Evolutionary conservation across 1,140 invertebrate species (phyloP), one percentile per base, ranked within the genome.

Genomic region (Drosophila paulistorum): DNA sequence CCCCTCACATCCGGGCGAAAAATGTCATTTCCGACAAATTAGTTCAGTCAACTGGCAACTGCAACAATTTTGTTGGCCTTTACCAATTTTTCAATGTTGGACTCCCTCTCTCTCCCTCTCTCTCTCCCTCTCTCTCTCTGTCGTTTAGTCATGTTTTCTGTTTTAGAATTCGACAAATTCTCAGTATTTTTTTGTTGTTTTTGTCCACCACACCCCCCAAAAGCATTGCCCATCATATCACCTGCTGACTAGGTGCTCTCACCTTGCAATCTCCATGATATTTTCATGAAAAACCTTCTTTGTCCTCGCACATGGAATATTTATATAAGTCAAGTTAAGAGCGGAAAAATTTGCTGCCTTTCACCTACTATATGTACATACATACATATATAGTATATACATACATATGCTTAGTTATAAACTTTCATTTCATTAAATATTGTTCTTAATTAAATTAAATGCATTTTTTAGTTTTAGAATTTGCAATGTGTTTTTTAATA

Each of bases 11-110:
- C 82, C 82, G 82, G 23, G 55, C 77, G 76, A 73, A 86, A 30
- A 86, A 87, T 63, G 82, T 87, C 70, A 87, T 86, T 86, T 87
- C 83, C 82, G 83, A 87, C 76, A 86, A 86, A 86, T 86, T 86
- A 86, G 83, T 74, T 69, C 72, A 86, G 83, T 87, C 83, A 82
- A 86, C 83, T 82, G 71, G 71, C 79, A 74, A 68, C 79, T 60
- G 45, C 45, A 51, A 51, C 64, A 70, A 69, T 81, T 74, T 81
- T 80, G 72, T 69, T 35, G 70, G 17, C 71, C 37, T 57, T 85
- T 17, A 69, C 81, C 68, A 65, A 86, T 74, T 85, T 37, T 17
- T 69, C 65, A 48, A 79, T 75, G 79, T 59, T 64, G 83, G 75
- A 67, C 76, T 76, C 30, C 1, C 30, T 30, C 30, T 30, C 1